phyloP scores from a whole-genome alignment of 2,888 invertebrate species.

The Caenorhabditis japonica region DNA sequence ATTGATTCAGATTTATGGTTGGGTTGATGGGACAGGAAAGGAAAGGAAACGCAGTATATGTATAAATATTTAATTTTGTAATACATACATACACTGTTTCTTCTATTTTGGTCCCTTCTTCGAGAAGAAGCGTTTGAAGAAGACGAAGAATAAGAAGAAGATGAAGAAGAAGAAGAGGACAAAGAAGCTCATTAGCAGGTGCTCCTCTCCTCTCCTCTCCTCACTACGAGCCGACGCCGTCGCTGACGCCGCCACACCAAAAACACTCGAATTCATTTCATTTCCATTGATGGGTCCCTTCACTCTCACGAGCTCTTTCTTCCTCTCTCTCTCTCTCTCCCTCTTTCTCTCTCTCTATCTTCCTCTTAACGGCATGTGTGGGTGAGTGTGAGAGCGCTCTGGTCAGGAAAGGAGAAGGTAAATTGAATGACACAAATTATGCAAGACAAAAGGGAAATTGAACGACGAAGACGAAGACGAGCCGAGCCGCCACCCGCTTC shows the following conservation, averaged over 20 bases:
- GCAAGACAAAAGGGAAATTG: constrained; percentile 54
- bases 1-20: constrained; percentile 1
- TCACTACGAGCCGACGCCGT: constrained; percentile 2
- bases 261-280: constrained; percentile 54
- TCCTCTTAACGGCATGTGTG: constrained; percentile 18
- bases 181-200: constrained; percentile 58
- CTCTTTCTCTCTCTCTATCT: constrained; percentile 3
- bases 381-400: constrained; percentile 31
- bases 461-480: too few relatives aligned
- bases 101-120: background rate
- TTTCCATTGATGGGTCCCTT: constrained; percentile 52
- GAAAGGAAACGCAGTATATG: too few relatives aligned
- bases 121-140: constrained; percentile 14
- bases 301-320: background rate
- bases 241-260: constrained; percentile 37
- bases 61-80: too few relatives aligned
- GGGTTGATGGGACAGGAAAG: too few relatives aligned
- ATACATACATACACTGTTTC: too few relatives aligned
- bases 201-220: constrained; percentile 28
- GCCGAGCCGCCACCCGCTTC: constrained; percentile 12
- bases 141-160: constrained; percentile 11
- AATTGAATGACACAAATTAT: constrained; percentile 54
- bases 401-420: constrained; percentile 50
- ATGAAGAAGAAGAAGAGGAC: constrained; percentile 28
- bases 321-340: constrained; percentile 7